phyloP scores from a whole-genome alignment of 2,113 vertebrate genomes.

The Laticauda laticaudata region DNA sequence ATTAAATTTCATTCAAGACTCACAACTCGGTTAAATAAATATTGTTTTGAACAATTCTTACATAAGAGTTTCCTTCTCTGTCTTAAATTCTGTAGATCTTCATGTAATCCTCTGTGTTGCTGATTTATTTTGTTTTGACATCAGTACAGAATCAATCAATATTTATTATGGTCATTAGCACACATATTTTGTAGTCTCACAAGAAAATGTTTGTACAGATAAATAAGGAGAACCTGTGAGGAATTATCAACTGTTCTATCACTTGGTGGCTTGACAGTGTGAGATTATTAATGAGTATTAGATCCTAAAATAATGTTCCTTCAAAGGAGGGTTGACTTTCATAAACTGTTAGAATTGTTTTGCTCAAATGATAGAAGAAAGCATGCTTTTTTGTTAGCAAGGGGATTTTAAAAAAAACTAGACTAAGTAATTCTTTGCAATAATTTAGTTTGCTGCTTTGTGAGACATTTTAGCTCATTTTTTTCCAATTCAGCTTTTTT shows the following conservation, averaged over 20 bases:
- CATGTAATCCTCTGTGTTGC: not conserved
- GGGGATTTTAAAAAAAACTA: slow-evolving; percentile 16
- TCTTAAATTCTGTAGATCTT: not conserved
- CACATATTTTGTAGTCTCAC: not conserved
- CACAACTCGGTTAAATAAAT: not conserved
- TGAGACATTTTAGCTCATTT: not conserved
- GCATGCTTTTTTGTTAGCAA: not conserved
- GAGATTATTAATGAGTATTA: slow-evolving; percentile 27
- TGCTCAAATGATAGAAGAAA: not conserved
- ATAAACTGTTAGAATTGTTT: slow-evolving; percentile 23
- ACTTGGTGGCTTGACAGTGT: not conserved
- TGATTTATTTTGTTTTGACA: not conserved
- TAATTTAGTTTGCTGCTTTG: not conserved
- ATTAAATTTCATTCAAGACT: not conserved
- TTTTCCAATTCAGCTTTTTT: not conserved
- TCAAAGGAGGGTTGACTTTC: slow-evolving; percentile 15
- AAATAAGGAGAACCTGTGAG: not conserved
- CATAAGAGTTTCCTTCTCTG: not conserved
- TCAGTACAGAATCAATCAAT: not conserved
- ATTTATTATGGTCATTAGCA: not conserved
- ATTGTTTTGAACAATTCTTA: not conserved
- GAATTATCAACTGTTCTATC: slow-evolving; percentile 10
- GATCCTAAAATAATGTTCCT: not conserved
- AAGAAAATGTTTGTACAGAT: not conserved
- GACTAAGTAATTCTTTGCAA: not conserved